phyloP scores from a whole-genome alignment of 2,113 vertebrate genomes.

The Isichthys henryi region DNA sequence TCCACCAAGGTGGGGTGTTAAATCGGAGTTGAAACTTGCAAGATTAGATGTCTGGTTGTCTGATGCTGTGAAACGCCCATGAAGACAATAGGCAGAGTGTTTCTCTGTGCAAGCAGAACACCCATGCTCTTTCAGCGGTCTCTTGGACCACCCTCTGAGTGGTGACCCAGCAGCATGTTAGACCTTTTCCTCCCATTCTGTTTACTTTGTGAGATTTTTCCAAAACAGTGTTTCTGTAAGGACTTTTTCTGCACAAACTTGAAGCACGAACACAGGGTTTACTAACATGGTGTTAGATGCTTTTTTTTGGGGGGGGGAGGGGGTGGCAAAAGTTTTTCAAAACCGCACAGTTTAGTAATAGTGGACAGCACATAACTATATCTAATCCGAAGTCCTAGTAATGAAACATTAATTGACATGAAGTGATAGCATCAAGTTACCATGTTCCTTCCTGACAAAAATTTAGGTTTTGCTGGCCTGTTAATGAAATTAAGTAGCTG shows the following conservation, averaged over 20 bases:
- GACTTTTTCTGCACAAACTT: neutral
- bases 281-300: neutral
- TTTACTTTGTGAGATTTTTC: neutral
- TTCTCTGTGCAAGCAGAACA: neutral
- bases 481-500: neutral
- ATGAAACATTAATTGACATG: neutral
- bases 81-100: neutral
- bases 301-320: neutral
- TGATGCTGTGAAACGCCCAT: neutral
- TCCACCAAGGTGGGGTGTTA: neutral
- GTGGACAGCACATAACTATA: neutral
- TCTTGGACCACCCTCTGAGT: neutral
- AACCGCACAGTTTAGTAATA: neutral
- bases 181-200: neutral
- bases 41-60: neutral
- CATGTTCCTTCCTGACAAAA: neutral
- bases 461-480: neutral
- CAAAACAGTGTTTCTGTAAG: neutral
- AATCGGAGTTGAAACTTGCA: neutral
- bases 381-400: neutral
- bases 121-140: neutral
- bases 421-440: neutral
- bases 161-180: neutral
- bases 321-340: neutral
- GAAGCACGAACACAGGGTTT: neutral